Conservation (phyloP, 1,140 invertebrate genomes). For the Callitettix versicolor region DNA sequence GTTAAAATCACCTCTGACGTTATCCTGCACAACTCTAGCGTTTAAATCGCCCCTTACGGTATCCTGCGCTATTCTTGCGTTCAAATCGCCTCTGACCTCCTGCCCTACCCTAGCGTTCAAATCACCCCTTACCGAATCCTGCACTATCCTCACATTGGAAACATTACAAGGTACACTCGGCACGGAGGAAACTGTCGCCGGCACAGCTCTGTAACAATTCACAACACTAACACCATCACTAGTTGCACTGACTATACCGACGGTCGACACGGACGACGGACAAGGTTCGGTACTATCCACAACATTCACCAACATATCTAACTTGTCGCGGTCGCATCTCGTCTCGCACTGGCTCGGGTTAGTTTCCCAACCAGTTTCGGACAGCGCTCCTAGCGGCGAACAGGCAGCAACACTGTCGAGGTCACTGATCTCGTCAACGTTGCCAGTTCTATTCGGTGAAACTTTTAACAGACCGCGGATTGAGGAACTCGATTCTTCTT, state of each 20-base stretch:
- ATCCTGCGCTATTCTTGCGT: too few relatives aligned
- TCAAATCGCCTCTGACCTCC: too few relatives aligned
- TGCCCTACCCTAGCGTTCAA: not conserved
- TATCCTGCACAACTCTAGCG: too few relatives aligned
- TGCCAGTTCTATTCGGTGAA: not conserved
- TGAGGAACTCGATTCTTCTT: not conserved
- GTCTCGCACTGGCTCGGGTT: not conserved
- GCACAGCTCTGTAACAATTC: constrained; percentile 12
- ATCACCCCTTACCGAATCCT: not conserved
- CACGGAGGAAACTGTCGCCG: constrained; percentile 18
- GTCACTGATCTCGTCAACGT: constrained; percentile 17
- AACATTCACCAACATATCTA: constrained; percentile 7
- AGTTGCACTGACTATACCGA: not conserved
- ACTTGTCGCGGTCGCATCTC: not conserved
- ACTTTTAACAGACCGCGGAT: not conserved
- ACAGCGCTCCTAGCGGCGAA: constrained; percentile 17
- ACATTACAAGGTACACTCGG: constrained; percentile 19
- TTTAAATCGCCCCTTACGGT: too few relatives aligned
- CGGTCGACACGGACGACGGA: not conserved
- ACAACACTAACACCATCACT: constrained; percentile 16
- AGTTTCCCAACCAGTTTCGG: not conserved
- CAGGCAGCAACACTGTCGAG: not conserved
- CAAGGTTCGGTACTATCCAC: not conserved
- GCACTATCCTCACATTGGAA: constrained; percentile 11
- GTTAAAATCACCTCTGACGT: too few relatives aligned